These are phyloP conservation scores for Sebastes iracundus DNA, from an alignment of 2,797 vertebrate species.

Conservation along the genomic window DNA sequence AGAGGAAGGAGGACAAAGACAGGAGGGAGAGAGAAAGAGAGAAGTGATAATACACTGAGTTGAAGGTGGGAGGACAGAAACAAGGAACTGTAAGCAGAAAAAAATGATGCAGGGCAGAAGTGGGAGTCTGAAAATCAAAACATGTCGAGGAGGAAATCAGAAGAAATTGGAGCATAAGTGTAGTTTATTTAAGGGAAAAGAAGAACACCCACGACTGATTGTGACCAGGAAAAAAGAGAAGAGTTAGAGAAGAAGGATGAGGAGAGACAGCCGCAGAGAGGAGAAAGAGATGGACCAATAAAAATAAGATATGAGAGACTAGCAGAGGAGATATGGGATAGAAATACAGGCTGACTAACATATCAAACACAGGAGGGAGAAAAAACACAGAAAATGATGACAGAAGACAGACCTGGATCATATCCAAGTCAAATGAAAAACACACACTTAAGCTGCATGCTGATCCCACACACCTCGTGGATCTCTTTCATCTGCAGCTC, in stretches of 20 bases:
- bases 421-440: slow-evolving; percentile 66
- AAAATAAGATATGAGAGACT: slow-evolving; percentile 22
- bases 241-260: not conserved
- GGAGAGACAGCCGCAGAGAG: not conserved
- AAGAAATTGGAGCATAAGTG: not conserved
- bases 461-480: slow-evolving; percentile 57
- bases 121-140: slow-evolving; percentile 27
- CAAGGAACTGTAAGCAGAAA: slow-evolving; percentile 1
- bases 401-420: slow-evolving; percentile 57
- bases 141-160: not conserved
- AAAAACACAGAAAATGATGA: slow-evolving; percentile 44
- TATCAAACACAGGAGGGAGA: slow-evolving; percentile 20
- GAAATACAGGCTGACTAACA: slow-evolving; percentile 30
- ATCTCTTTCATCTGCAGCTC: slow-evolving; percentile 64
- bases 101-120: not conserved
- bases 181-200: not conserved
- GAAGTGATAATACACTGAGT: slow-evolving; percentile 15
- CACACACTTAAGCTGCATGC: slow-evolving; percentile 36
- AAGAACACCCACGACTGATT: not conserved
- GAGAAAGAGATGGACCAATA: not conserved
- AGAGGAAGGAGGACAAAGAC: slow-evolving; percentile 28
- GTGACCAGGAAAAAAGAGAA: not conserved
- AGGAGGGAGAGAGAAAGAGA: not conserved
- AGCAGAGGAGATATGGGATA: slow-evolving; percentile 7
- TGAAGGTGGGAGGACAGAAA: slow-evolving; percentile 23